Evolutionary conservation across 2,888 invertebrate genomes (phyloP).

Genomic region (Trichogramma evanescens): DNA sequence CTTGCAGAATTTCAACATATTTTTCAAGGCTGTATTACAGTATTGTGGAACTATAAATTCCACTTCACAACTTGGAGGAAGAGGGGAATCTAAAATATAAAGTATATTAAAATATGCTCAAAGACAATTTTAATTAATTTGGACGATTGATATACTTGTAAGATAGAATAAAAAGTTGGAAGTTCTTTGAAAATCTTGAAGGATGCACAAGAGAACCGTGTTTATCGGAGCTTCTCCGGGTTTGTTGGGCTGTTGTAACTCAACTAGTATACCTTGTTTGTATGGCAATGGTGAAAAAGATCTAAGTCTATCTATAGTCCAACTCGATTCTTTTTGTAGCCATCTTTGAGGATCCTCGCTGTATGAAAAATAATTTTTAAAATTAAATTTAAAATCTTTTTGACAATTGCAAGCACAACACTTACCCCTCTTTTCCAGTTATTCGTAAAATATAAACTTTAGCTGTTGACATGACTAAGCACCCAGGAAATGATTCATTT

Average conservation of each 20-base stretch:
- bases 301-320: conserved; percentile 49
- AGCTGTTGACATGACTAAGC: conserved; percentile 51
- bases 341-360: conserved; percentile 53
- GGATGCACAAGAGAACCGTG: conserved; percentile 40
- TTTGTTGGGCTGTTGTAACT: conserved; percentile 45
- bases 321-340: conserved; percentile 49
- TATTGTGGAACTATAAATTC: conserved; percentile 41
- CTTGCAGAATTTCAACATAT: conserved; percentile 32
- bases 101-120: background rate
- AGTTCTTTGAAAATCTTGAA: conserved; percentile 52
- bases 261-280: conserved; percentile 51
- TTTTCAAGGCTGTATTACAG: conserved; percentile 34
- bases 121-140: background rate
- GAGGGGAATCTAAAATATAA: conserved; percentile 40
- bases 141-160: conserved; percentile 40
- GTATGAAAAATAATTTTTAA: background rate
- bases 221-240: conserved; percentile 36
- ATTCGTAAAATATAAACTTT: conserved; percentile 52
- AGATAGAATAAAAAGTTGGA: conserved; percentile 50
- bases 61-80: conserved; percentile 48
- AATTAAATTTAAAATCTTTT: background rate
- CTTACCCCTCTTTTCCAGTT: conserved; percentile 46
- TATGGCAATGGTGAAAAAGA: conserved; percentile 51
- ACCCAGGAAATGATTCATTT: conserved; percentile 44
- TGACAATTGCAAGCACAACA: background rate